These are phyloP conservation scores for Notiomystis cincta DNA, from an alignment of 2,113 vertebrate species.

Conservation along the genomic window DNA sequence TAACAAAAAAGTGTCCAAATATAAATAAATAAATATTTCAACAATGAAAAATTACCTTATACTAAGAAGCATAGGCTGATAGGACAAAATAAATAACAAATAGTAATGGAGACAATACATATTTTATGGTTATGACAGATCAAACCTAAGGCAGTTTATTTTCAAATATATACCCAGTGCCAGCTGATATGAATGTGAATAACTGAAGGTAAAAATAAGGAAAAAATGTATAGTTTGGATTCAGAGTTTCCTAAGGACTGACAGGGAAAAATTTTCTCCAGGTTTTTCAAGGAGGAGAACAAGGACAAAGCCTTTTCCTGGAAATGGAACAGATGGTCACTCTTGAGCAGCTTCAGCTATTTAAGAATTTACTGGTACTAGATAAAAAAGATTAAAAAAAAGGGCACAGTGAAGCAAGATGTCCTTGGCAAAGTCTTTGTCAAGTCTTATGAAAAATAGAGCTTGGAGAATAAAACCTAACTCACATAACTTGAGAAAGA, in stretches of 20 bases:
- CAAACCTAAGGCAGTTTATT: background rate
- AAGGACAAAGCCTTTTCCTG: background rate
- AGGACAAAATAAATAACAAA: background rate
- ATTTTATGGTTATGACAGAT: background rate
- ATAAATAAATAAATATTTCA: background rate
- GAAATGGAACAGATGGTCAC: background rate
- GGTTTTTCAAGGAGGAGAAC: background rate
- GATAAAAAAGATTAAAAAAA: background rate
- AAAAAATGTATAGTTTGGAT: background rate
- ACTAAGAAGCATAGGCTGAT: background rate
- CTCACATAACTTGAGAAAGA: background rate
- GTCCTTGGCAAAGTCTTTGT: background rate
- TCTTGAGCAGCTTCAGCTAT: background rate
- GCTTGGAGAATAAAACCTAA: background rate
- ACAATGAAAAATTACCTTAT: background rate
- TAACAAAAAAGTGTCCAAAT: background rate
- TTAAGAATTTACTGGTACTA: background rate
- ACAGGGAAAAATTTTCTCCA: background rate
- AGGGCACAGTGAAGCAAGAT: background rate
- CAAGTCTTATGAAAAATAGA: background rate
- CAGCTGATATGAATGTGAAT: background rate
- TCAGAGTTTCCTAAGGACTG: background rate
- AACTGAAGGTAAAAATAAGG: background rate
- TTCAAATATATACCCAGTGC: background rate
- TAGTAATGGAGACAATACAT: background rate